Percentiles rank a stretch among this genome's conserved stretches.
These are phyloP conservation scores for Hippopotamus amphibius DNA, from an alignment of 2,113 vertebrate genomes.

Conservation along the genomic window DNA sequence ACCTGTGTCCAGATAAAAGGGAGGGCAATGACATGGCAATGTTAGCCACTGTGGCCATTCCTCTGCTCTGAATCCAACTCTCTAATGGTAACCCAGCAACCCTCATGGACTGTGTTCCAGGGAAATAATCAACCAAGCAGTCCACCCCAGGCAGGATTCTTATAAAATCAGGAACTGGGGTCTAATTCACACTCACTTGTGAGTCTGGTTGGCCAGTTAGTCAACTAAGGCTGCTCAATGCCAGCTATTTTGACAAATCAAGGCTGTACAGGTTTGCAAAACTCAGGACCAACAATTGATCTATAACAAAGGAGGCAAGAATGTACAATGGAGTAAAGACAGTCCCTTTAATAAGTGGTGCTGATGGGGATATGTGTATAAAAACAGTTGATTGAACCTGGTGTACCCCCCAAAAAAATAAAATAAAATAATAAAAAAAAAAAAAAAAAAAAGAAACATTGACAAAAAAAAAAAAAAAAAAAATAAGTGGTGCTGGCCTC, in stretches of 20 bases:
- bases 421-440: no score
- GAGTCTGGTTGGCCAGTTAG: neutral
- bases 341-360: no score
- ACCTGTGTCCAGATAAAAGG: neutral
- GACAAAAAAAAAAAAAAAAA: no score
- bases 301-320: no score
- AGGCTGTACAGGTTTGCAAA: neutral
- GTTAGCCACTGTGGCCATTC: no score
- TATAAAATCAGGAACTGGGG: neutral
- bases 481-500: no score
- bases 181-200: neutral
- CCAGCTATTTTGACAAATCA: neutral
- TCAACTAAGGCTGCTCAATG: neutral
- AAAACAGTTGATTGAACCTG: no score
- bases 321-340: no score
- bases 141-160: neutral
- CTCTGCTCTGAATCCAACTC: neutral
- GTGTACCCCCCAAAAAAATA: no score
- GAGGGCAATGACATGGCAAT: neutral
- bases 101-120: neutral
- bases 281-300: neutral
- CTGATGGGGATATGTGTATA: no score
- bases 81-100: neutral
- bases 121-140: neutral
- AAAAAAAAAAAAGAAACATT: no score